Percentiles rank a stretch among this genome's conserved stretches.
Evolutionary conservation across 2,888 invertebrate species (phyloP).

Genomic region (Drosophila pseudotalamancana): DNA sequence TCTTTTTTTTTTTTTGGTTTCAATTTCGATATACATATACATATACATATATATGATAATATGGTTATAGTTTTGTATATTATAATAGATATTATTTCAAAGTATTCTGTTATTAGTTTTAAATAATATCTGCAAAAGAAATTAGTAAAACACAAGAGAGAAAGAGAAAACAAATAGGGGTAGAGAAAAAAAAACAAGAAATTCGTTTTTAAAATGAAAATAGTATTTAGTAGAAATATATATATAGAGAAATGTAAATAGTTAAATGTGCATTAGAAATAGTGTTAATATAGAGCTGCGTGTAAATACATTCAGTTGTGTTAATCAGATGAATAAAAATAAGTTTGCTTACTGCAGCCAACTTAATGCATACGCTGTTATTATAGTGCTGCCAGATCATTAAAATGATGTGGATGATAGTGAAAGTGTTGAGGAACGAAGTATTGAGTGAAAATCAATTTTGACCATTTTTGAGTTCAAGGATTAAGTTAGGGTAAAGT

Average conservation of each 20-base stretch:
- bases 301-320: too few relatives aligned
- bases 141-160: slow-evolving; percentile 66
- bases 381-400: slow-evolving; percentile 32
- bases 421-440: slow-evolving; percentile 1
- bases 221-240: slow-evolving; percentile 13
- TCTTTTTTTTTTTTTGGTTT: slow-evolving; percentile 14
- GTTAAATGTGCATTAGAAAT: not conserved
- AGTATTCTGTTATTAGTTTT: slow-evolving; percentile 61
- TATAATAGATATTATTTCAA: slow-evolving; percentile 42
- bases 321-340: not conserved
- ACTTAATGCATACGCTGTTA: slow-evolving; percentile 4
- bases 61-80: slow-evolving; percentile 27
- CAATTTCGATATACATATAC: slow-evolving; percentile 8
- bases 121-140: slow-evolving; percentile 80
- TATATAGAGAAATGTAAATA: not conserved
- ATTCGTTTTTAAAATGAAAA: slow-evolving; percentile 43
- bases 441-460: not conserved
- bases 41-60: slow-evolving; percentile 9
- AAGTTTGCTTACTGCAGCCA: slow-evolving; percentile 7
- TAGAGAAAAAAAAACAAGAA: slow-evolving; percentile 39
- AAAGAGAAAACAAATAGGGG: slow-evolving; percentile 34
- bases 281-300: not conserved
- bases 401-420: not conserved
- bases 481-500: too few relatives aligned
- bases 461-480: too few relatives aligned